Conservation (phyloP, 1,140 invertebrate genomes). For the Gryon sp. region DNA sequence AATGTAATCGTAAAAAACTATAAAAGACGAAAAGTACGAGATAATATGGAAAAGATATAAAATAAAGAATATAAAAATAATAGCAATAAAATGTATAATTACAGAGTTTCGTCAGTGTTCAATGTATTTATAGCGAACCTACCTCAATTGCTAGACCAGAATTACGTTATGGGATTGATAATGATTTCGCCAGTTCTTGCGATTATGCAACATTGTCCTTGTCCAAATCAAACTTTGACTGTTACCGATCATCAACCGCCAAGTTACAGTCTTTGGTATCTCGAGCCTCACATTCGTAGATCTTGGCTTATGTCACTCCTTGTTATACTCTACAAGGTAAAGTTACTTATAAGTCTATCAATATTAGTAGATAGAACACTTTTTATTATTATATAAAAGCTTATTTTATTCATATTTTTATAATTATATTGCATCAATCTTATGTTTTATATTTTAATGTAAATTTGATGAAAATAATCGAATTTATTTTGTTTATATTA, state of each 20-base stretch:
- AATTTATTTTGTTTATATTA: too few species aligned
- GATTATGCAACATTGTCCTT: constrained; percentile 93
- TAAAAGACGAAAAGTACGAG: too few species aligned
- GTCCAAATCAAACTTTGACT: constrained; percentile 80
- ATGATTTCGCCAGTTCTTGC: constrained; percentile 92
- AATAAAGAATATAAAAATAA: too few species aligned
- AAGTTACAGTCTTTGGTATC: constrained; percentile 91
- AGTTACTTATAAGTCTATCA: neutral
- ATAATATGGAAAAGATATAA: neutral
- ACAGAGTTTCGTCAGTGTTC: constrained; percentile 93
- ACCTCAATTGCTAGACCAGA: constrained; percentile 95
- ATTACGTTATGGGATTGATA: constrained; percentile 92
- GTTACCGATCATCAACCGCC: constrained; percentile 81
- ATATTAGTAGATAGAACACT: too few species aligned
- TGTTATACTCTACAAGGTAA: constrained; percentile 97
- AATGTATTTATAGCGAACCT: constrained; percentile 96
- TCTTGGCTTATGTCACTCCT: constrained; percentile 96
- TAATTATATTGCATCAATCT: too few species aligned
- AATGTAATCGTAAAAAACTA: too few species aligned
- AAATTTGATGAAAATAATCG: too few species aligned
- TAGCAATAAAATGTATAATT: constrained; percentile 1
- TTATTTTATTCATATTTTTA: too few species aligned
- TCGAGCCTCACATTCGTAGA: constrained; percentile 90
- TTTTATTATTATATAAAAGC: too few species aligned
- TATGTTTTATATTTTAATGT: too few species aligned